Evolutionary conservation across 2,797 vertebrate genomes (phyloP).

Genomic region (Euphonia xanthogaster): DNA sequence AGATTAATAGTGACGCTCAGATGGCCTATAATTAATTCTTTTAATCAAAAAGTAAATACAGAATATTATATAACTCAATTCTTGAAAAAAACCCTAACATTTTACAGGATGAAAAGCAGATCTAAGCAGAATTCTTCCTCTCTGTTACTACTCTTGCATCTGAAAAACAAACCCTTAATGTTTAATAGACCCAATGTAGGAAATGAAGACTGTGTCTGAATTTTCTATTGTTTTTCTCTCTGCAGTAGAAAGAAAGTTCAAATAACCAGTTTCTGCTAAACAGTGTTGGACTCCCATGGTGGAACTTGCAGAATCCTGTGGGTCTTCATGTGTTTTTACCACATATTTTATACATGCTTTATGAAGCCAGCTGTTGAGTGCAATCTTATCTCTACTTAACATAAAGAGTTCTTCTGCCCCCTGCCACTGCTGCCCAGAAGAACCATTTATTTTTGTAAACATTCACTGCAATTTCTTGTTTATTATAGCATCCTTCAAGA

Average conservation of each 20-base stretch:
- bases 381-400: conserved; percentile 11
- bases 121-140: neutral
- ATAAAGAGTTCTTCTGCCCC: conserved; percentile 16
- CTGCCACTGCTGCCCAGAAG: neutral
- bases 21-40: conserved; percentile 19
- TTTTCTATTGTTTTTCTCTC: neutral
- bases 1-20: neutral
- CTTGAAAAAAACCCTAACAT: neutral
- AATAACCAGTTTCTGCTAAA: conserved; percentile 19
- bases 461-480: neutral
- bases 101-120: neutral
- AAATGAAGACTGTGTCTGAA: neutral
- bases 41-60: conserved; percentile 26
- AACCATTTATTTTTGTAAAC: neutral
- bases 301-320: neutral
- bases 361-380: conserved; percentile 36
- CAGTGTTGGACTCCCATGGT: neutral
- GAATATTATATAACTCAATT: neutral
- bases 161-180: conserved; percentile 14
- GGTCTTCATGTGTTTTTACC: neutral
- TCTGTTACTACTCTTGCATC: neutral
- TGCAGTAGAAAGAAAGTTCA: neutral
- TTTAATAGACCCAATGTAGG: neutral
- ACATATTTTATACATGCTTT: neutral
- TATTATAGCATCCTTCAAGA: neutral